Conservation (phyloP, 1,140 invertebrate genomes). For the Neodiprion virginianus region DNA sequence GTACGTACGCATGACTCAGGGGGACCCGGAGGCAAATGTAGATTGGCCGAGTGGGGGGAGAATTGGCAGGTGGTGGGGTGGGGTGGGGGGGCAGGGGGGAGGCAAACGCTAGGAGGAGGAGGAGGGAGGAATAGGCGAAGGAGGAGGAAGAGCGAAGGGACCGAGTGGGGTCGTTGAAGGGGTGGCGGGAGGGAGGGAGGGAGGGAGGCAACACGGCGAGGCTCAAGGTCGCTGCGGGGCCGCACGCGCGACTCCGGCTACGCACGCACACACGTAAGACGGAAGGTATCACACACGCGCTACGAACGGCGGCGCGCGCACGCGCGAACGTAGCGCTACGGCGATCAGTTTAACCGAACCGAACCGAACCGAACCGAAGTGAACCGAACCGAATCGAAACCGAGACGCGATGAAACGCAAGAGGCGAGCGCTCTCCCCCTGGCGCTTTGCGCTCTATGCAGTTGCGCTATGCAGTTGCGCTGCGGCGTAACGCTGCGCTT, state of each 20-base stretch:
- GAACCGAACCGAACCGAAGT: too few relatives aligned
- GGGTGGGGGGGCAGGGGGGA: constrained; percentile 8
- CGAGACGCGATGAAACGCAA: too few relatives aligned
- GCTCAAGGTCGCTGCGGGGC: constrained; percentile 55
- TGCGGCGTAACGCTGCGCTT: too few relatives aligned
- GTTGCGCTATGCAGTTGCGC: too few relatives aligned
- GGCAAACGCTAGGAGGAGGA: constrained; percentile 20
- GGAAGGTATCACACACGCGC: constrained; percentile 30
- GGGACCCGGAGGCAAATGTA: background rate
- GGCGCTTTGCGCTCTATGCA: background rate
- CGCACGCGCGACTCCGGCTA: constrained; percentile 52
- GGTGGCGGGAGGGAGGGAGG: constrained; percentile 21
- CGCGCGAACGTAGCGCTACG: too few relatives aligned
- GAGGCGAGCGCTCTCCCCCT: background rate
- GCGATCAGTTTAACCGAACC: too few relatives aligned
- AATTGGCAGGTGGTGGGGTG: constrained; percentile 22
- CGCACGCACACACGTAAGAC: background rate
- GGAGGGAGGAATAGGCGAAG: constrained; percentile 17
- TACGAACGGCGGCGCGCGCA: too few relatives aligned
- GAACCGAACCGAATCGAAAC: too few relatives aligned
- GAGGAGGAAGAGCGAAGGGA: constrained; percentile 20
- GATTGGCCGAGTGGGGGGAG: constrained; percentile 23
- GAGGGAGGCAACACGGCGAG: constrained; percentile 28
- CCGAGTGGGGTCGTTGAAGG: constrained; percentile 28
- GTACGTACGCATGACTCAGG: too few relatives aligned